These are phyloP conservation scores for Ennomos erosarius DNA, from an alignment of 2,888 invertebrate species.

Conservation along the genomic window DNA sequence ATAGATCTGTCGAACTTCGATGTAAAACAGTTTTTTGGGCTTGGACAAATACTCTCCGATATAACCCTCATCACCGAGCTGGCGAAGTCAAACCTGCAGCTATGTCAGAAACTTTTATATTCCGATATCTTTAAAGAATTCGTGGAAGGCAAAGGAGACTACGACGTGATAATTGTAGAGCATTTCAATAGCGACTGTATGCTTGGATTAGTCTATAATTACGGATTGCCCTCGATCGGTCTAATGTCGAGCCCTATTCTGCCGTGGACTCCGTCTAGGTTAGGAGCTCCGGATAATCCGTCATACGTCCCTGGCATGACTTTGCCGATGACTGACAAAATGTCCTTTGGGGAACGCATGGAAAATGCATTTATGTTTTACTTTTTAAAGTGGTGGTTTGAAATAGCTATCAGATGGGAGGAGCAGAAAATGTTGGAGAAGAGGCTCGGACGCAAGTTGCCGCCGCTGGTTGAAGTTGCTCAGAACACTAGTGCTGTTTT, in stretches of 20 bases:
- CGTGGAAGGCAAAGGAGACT: constrained; percentile 57
- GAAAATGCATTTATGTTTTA: constrained; percentile 65
- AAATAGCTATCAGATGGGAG: constrained; percentile 46
- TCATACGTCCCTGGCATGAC: constrained; percentile 67
- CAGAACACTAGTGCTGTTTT: constrained; percentile 75
- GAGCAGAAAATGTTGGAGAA: constrained; percentile 61
- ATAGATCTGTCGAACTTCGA: constrained; percentile 52
- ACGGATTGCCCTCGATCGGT: constrained; percentile 67
- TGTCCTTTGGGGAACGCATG: constrained; percentile 70
- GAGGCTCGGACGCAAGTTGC: constrained; percentile 61
- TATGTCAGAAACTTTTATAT: constrained; percentile 57
- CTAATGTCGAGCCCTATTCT: constrained; percentile 67
- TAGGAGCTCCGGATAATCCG: constrained; percentile 71
- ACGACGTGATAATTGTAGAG: constrained; percentile 78
- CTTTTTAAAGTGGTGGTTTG: constrained; percentile 52
- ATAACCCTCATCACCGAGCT: constrained; percentile 41
- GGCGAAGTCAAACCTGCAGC: constrained; percentile 45
- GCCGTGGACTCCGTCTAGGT: constrained; percentile 65
- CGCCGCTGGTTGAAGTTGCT: constrained; percentile 63
- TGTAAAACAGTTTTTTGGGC: constrained; percentile 38
- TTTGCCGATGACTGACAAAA: constrained; percentile 53
- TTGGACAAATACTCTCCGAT: constrained; percentile 44
- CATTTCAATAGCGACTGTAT: constrained; percentile 80
- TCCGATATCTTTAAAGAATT: constrained; percentile 57
- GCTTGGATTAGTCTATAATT: constrained; percentile 69